Evolutionary conservation across 2,797 vertebrate genomes (phyloP), one percentile per base, ranked within the genome.

Genomic region (Rhyacichthys aspro): DNA sequence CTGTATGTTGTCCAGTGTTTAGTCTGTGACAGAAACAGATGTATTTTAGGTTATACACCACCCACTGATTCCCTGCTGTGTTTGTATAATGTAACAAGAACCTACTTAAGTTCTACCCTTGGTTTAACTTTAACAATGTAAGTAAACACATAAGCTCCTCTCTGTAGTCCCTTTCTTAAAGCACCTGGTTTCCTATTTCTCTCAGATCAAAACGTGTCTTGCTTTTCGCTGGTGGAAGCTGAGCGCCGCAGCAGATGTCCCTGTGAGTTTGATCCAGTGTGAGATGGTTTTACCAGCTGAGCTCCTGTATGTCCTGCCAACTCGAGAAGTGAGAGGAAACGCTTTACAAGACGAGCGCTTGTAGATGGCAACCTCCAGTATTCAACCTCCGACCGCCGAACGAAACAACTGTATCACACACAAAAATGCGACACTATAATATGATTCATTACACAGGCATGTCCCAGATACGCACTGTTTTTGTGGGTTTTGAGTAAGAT

Each of bases 241-340:
- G 62, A 79, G 55, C 54, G 63, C 70, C 78, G 55, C 36, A 74
- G 61, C 82, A 86, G 76, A 79, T 83, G 73, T 62, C 19, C 32
- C 11, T 39, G 15, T 17, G 12, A 55, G 54, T 71, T 46, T 63
- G 55, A 52, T 18, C 37, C 7, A 32, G 47, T 12, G 59, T 36
- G 46, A 18, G 62, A 84, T 86, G 65, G 34, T 14, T 86, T 80
- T 67, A 43, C 64, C 76, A 74, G 72, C 67, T 64, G 56, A 77
- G 46, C 47, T 50, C 53, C 66, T 48, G 54, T 3, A 54, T 46
- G 60, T 83, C 70, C 70, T 65, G 63, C 78, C 73, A 78, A 37
- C 53, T 57, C 58, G 54, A 78, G 65, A 64, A 77, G 80, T 74
- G 70, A 76, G 74, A 82, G 78, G 73, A 87, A 83, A 60, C 76